These are phyloP conservation scores for Channa striata DNA, from an alignment of 2,797 vertebrate genomes.

Conservation along the genomic window DNA sequence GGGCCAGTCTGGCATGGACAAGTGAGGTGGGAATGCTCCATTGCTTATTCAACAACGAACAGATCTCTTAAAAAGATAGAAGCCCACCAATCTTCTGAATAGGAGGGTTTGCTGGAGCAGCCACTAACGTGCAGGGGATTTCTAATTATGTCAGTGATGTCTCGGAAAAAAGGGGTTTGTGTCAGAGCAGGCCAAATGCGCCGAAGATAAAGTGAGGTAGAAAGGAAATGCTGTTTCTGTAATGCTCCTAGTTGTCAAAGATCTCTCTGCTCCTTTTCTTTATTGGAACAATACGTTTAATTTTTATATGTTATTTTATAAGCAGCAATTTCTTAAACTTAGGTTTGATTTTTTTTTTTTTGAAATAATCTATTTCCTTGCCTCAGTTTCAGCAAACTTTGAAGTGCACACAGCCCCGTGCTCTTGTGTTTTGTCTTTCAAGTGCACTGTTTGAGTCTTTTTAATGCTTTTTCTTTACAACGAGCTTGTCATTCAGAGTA, in stretches of 20 bases:
- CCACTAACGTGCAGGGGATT: slow-evolving; percentile 61
- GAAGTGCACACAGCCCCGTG: slow-evolving; percentile 9
- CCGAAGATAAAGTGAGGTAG: slow-evolving; percentile 27
- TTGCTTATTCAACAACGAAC: slow-evolving; percentile 86
- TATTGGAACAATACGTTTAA: not conserved
- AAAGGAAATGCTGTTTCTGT: slow-evolving; percentile 37
- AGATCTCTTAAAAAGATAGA: slow-evolving; percentile 81
- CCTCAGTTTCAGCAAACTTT: slow-evolving; percentile 19
- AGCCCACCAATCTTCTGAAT: slow-evolving; percentile 73
- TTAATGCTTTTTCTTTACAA: slow-evolving; percentile 17
- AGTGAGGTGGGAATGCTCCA: slow-evolving; percentile 72
- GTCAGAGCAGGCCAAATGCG: slow-evolving; percentile 48
- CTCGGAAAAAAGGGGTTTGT: slow-evolving; percentile 42
- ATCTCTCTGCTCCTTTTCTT: slow-evolving; percentile 33
- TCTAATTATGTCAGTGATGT: slow-evolving; percentile 74
- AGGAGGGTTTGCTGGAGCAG: slow-evolving; percentile 28
- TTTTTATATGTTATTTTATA: not conserved
- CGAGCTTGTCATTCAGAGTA: slow-evolving; percentile 40
- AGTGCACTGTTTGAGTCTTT: slow-evolving; percentile 36
- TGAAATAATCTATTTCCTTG: not conserved
- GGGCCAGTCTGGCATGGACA: slow-evolving; percentile 68
- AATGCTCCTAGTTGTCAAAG: slow-evolving; percentile 53
- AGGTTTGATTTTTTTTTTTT: not conserved
- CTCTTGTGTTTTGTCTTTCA: slow-evolving; percentile 15
- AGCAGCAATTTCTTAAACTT: not conserved